These are phyloP conservation scores for Diadromus collaris DNA, from an alignment of 2,888 invertebrate genomes.

Conservation along the genomic window DNA sequence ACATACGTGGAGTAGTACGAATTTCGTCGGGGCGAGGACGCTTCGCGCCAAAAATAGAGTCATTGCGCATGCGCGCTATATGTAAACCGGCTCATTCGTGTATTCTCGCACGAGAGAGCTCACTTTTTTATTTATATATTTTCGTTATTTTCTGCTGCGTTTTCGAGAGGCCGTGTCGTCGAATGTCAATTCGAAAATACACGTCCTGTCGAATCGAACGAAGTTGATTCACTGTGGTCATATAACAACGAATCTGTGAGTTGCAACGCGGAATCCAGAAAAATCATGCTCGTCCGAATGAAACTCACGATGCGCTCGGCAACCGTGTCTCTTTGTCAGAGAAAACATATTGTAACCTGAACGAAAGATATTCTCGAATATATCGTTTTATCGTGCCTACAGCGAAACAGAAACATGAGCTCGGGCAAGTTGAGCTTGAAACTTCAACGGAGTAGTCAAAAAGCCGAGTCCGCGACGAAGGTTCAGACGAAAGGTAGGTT, in stretches of 20 bases:
- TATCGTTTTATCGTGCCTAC: not conserved
- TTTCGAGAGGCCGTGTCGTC: constrained; percentile 5
- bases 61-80: not conserved
- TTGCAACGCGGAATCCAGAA: not conserved
- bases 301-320: constrained; percentile 38
- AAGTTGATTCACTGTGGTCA: constrained; percentile 12
- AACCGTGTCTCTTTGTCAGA: constrained; percentile 26
- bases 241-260: not conserved
- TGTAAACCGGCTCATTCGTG: constrained; percentile 8
- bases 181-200: constrained; percentile 28
- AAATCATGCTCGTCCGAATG: constrained; percentile 14
- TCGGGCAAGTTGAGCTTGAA: constrained; percentile 49
- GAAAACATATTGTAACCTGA: constrained; percentile 24
- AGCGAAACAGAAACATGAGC: constrained; percentile 41
- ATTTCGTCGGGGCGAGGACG: not conserved
- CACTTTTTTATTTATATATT: not conserved
- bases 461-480: constrained; percentile 28
- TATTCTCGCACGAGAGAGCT: not conserved
- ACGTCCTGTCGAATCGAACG: constrained; percentile 7
- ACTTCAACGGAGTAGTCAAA: constrained; percentile 21
- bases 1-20: not conserved
- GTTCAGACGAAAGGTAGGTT: constrained; percentile 47
- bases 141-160: constrained; percentile 17
- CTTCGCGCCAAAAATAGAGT: constrained; percentile 12
- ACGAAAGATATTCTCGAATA: constrained; percentile 6